Conservation (phyloP, 2,888 invertebrate genomes). For the Ochropacha duplaris region DNA sequence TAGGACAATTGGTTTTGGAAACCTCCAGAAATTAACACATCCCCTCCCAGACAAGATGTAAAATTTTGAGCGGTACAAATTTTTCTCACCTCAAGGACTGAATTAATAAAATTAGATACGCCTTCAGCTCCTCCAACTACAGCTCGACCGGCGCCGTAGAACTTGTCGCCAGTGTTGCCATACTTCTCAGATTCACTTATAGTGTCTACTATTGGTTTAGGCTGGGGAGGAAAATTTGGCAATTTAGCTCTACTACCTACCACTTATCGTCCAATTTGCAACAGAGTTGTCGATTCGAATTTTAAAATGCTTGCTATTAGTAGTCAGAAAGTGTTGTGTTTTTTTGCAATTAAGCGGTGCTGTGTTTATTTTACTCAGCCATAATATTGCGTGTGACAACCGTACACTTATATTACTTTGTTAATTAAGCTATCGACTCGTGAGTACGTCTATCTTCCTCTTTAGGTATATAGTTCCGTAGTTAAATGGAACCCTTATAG, state of each 20-base stretch:
- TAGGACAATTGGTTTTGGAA: no score
- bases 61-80: neutral
- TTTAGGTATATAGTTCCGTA: no score
- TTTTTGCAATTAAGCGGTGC: neutral
- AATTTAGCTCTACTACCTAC: neutral
- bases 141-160: slow-evolving; percentile 84
- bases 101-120: slow-evolving; percentile 85
- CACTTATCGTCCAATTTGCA: no score
- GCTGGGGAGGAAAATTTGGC: slow-evolving; percentile 55
- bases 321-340: neutral
- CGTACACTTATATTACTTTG: no score
- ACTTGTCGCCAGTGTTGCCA: slow-evolving; percentile 88
- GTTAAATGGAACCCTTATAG: no score
- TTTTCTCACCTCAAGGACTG: slow-evolving; percentile 83
- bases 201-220: slow-evolving; percentile 88
- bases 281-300: neutral
- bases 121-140: slow-evolving; percentile 87
- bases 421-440: no score
- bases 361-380: no score
- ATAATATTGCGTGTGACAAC: no score
- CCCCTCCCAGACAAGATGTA: no score
- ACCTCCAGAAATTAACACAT: no score
- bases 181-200: slow-evolving; percentile 90
- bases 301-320: neutral
- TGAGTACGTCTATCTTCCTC: neutral